A percentile compares a stretch with the other conserved stretches of the same genome.
Evolutionary conservation across 2,113 vertebrate species (phyloP).

Genomic region (Zeus faber): DNA sequence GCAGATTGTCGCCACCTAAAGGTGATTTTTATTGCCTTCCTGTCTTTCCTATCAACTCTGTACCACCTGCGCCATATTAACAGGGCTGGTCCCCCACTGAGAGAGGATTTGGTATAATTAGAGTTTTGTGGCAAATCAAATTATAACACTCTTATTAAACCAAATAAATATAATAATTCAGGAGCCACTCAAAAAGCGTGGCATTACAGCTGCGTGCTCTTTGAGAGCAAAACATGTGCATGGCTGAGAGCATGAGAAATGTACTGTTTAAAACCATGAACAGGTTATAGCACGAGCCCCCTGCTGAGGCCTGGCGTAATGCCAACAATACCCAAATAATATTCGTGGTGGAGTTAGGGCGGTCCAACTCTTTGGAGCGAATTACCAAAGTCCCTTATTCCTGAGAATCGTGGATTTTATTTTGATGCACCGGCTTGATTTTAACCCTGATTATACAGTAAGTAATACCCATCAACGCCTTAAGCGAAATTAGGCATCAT

Average conservation of each 20-base stretch:
- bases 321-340: conserved; percentile 10
- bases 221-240: too few relatives aligned
- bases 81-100: conserved; percentile 16
- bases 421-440: conserved; percentile 61
- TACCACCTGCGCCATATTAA: conserved; percentile 31
- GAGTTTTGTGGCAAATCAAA: conserved; percentile 32
- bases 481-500: conserved; percentile 74
- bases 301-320: too few relatives aligned
- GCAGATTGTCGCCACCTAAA: conserved; percentile 78
- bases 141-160: conserved; percentile 37
- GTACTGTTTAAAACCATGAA: too few relatives aligned
- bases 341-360: conserved; percentile 26
- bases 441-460: conserved; percentile 72
- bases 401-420: conserved; percentile 47
- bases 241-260: too few relatives aligned
- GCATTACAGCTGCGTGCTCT: too few relatives aligned
- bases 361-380: conserved; percentile 35
- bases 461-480: conserved; percentile 73
- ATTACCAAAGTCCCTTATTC: conserved; percentile 59
- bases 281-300: too few relatives aligned
- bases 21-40: conserved; percentile 52
- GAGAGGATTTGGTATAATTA: background rate
- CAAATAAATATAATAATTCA: conserved; percentile 36
- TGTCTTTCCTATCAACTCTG: conserved; percentile 20
- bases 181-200: conserved; percentile 18